Base-by-base conservation (phyloP, 2,113 vertebrate genomes). In the Beaufortia kweichowensis region DNA sequence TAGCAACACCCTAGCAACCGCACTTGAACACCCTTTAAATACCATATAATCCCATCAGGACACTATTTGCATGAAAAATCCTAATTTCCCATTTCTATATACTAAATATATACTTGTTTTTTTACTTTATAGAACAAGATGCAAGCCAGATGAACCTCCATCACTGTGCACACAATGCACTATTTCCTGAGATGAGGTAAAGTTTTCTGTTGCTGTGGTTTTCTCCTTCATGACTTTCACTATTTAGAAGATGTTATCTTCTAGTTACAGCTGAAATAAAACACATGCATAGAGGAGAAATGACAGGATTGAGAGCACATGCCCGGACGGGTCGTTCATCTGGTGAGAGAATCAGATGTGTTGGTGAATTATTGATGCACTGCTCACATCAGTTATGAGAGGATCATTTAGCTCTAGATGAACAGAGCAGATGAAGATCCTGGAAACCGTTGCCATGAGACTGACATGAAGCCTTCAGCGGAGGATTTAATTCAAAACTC, bases 361-460 rank as follows among this genome's bases (percentile, higher is more conserved):
- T 83, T 71, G 76, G 68, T 92, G 83, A 92, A 90, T 90, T 91
- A 91, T 92, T 89, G 86, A 91, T 90, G 80, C 80, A 72, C 21
- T 76, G 79, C 77, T 71, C 80, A 86, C 87, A 91, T 91, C 86
- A 88, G 89, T 91, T 88, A 89, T 86, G 85, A 84, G 80, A 83
- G 83, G 80, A 85, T 85, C 80, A 86, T 89, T 87, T 85, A 82
- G 76, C 76, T 79, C 79, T 64, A 79, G 83, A 89, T 74, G 77
- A 68, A 79, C 61, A 76, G 41, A 46, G 41, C 41, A 46, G 41
- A 53, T n/a, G 48, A 53, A 53, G 6, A 21, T 21, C n/a, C 15
- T 53, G 19, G n/a, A 21, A 53, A 53, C 19, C n/a, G n/a, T 15
- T 53, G 19, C 19, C 8, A 21, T 53, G 19, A n/a, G 19, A n/a